Evolutionary conservation across 2,797 vertebrate genomes (phyloP).

Genomic region (Coregonus suidteri): DNA sequence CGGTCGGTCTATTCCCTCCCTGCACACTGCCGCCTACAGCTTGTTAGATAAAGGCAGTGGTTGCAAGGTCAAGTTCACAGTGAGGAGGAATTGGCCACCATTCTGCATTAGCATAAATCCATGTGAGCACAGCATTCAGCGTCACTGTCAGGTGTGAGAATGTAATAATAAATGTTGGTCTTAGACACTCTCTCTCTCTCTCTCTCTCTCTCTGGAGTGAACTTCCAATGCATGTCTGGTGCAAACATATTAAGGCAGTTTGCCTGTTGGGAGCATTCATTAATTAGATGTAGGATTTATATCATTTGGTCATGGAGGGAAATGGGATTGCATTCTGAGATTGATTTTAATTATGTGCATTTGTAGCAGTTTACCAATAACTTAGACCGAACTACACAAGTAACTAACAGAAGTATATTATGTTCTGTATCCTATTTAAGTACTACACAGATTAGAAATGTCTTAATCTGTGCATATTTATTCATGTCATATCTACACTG

Average conservation of each 20-base stretch:
- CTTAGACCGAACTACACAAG: background rate
- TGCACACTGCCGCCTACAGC: background rate
- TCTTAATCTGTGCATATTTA: background rate
- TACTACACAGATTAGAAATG: background rate
- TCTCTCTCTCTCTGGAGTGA: background rate
- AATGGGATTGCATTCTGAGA: background rate
- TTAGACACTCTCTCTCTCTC: background rate
- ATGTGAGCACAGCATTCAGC: constrained; percentile 18
- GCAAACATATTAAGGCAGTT: constrained; percentile 1
- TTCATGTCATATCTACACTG: background rate
- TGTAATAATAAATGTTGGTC: constrained; percentile 27
- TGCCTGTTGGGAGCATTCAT: background rate
- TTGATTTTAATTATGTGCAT: background rate
- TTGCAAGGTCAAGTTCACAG: constrained; percentile 30
- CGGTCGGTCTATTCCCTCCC: background rate
- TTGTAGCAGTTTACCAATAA: background rate
- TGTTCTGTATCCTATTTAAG: background rate
- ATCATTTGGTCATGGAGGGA: background rate
- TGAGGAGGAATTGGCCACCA: constrained; percentile 16
- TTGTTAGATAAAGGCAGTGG: constrained; percentile 13
- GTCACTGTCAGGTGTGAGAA: constrained; percentile 32
- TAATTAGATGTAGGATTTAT: background rate
- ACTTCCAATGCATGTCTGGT: background rate
- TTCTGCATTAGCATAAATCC: constrained; percentile 27
- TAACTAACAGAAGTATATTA: background rate